Conservation (phyloP, 92 coral and sea anemone species). For the Parazoanthus darwini region DNA sequence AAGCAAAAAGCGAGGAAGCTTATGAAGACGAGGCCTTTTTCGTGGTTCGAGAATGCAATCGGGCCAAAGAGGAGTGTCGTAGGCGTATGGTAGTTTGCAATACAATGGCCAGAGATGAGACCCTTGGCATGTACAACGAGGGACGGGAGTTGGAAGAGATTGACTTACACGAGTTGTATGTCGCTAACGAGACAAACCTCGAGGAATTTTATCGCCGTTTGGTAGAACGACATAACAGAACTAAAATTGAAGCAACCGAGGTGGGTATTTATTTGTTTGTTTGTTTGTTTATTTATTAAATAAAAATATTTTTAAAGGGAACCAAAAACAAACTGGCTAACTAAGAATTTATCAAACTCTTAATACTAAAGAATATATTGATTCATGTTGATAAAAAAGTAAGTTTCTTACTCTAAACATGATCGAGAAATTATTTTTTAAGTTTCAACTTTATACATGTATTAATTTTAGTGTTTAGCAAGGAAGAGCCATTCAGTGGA, state of each 20-base stretch:
- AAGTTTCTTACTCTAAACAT: no score
- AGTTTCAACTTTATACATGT: no score
- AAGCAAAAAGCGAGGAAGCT: slow-evolving; percentile 19
- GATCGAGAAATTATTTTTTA: no score
- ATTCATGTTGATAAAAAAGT: no score
- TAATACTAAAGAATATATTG: no score
- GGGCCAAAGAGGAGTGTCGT: slow-evolving; percentile 44
- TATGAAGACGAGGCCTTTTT: background rate
- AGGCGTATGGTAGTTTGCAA: slow-evolving; percentile 32
- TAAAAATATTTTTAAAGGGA: background rate
- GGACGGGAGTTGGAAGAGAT: slow-evolving; percentile 43
- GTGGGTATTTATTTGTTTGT: background rate
- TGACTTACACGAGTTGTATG: slow-evolving; percentile 55
- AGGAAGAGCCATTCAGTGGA: no score
- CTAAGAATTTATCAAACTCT: no score
- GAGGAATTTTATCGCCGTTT: background rate
- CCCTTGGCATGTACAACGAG: slow-evolving; percentile 45
- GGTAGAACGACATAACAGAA: background rate
- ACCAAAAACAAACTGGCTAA: no score
- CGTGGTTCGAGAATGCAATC: slow-evolving; percentile 22
- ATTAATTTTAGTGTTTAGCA: no score
- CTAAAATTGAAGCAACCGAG: background rate
- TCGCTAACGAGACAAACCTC: slow-evolving; percentile 49
- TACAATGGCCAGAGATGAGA: slow-evolving; percentile 50
- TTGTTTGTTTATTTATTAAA: background rate